Conservation (phyloP, 1,140 invertebrate genomes). For the Calycopis cecrops region DNA sequence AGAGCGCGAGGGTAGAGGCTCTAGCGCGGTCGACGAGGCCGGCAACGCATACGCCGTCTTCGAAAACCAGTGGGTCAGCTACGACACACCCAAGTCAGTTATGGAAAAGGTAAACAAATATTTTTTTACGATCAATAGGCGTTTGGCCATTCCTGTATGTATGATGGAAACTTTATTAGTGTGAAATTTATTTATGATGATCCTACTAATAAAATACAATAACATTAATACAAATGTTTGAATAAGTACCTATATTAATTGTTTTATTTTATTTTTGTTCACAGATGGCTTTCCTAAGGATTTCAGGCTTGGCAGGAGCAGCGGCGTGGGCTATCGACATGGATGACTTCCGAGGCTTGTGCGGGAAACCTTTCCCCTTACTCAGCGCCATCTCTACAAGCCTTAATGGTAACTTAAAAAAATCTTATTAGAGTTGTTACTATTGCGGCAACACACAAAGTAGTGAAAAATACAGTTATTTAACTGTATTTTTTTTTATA, state of each 20-base stretch:
- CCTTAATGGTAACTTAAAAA: slow-evolving; percentile 68
- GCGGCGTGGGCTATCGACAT: slow-evolving; percentile 82
- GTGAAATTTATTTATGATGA: too few relatives aligned
- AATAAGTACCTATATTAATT: too few relatives aligned
- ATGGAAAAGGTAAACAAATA: slow-evolving; percentile 77
- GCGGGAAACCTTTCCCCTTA: slow-evolving; percentile 80
- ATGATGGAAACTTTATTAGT: slow-evolving; percentile 2
- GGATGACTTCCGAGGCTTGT: slow-evolving; percentile 82
- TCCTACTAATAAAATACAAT: too few relatives aligned
- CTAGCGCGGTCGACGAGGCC: slow-evolving; percentile 77
- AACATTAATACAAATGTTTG: too few relatives aligned
- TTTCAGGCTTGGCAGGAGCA: slow-evolving; percentile 79
- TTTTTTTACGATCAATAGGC: neutral
- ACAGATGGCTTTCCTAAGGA: slow-evolving; percentile 79
- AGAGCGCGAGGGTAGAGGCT: slow-evolving; percentile 78
- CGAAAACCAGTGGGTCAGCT: slow-evolving; percentile 90
- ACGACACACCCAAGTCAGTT: slow-evolving; percentile 82
- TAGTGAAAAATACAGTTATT: too few relatives aligned
- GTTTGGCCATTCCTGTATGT: too few relatives aligned
- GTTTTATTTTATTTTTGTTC: slow-evolving; percentile 21
- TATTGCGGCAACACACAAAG: too few relatives aligned
- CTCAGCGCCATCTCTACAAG: slow-evolving; percentile 76
- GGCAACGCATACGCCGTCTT: slow-evolving; percentile 83
- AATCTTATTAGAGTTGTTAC: neutral
- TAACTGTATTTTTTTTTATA: too few relatives aligned